Evolutionary conservation across 2,797 vertebrate species (phyloP).

Genomic region (Trachurus trachurus): DNA sequence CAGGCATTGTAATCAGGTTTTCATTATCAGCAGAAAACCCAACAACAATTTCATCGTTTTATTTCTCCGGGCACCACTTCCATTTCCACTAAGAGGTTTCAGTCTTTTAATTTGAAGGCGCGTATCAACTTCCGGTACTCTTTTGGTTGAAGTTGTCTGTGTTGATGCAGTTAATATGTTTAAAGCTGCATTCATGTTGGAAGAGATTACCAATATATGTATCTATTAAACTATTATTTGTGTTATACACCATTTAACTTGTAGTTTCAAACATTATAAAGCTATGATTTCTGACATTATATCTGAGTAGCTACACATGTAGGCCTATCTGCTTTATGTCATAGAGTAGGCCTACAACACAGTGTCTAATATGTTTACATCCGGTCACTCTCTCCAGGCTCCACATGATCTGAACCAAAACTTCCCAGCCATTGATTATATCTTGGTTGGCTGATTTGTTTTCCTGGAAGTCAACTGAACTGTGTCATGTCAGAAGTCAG

Average conservation of each 20-base stretch:
- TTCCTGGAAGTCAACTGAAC: slow-evolving; percentile 19
- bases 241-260: not conserved
- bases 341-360: too few relatives aligned
- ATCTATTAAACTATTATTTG: too few relatives aligned
- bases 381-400: not conserved
- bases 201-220: not conserved
- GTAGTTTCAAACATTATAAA: not conserved
- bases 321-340: not conserved
- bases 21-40: too few relatives aligned
- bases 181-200: not conserved
- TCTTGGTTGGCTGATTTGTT: not conserved
- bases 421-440: not conserved
- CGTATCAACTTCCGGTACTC: slow-evolving; percentile 5
- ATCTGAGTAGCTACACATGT: not conserved
- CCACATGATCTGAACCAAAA: not conserved
- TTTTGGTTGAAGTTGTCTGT: not conserved
- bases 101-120: slow-evolving; percentile 27
- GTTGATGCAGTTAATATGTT: slow-evolving; percentile 2
- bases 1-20: too few relatives aligned
- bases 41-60: too few relatives aligned
- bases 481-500: slow-evolving; percentile 28
- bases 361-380: not conserved
- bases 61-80: too few relatives aligned
- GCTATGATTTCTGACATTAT: not conserved
- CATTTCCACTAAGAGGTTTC: not conserved